Percentiles rank a stretch among this genome's conserved stretches.
phyloP scores from a whole-genome alignment of 1,140 invertebrate genomes.

The Rhynchophorus ferrugineus region DNA sequence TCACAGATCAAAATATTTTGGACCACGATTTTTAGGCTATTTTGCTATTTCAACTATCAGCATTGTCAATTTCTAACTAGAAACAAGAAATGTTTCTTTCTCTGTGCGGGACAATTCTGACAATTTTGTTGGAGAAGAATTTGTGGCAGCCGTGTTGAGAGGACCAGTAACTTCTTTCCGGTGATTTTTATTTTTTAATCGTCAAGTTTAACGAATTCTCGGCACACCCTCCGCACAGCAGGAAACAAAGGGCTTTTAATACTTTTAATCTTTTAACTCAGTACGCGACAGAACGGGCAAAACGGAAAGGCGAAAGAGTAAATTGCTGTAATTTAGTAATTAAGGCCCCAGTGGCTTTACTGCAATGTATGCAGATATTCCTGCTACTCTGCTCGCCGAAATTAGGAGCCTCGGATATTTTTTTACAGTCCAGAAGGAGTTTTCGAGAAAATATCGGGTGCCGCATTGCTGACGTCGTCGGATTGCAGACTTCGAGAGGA shows the following conservation, averaged over 20 bases:
- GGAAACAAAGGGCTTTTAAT: slow-evolving; percentile 20
- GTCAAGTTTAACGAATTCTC: slow-evolving; percentile 1
- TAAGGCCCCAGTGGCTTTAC: slow-evolving; percentile 11
- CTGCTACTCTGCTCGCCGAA: slow-evolving; percentile 5
- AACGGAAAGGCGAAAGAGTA: slow-evolving; percentile 13
- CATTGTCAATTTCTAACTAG: too few relatives aligned
- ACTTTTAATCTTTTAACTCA: slow-evolving; percentile 18
- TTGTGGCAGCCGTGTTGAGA: too few relatives aligned
- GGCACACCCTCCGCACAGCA: not conserved
- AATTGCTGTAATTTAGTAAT: slow-evolving; percentile 23
- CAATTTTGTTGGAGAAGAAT: not conserved
- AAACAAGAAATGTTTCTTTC: too few relatives aligned
- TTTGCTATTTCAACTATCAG: too few relatives aligned
- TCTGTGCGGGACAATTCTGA: too few relatives aligned
- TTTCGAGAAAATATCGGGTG: slow-evolving; percentile 2
- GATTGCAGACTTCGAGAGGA: not conserved
- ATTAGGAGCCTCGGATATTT: slow-evolving; percentile 8
- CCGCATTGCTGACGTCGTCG: not conserved
- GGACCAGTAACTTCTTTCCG: not conserved
- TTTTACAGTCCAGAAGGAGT: slow-evolving; percentile 2
- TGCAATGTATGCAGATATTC: slow-evolving; percentile 20
- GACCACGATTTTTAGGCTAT: too few relatives aligned
- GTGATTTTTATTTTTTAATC: not conserved
- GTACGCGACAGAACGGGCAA: slow-evolving; percentile 11
- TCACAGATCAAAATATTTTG: too few relatives aligned